Evolutionary conservation across 2,888 invertebrate species (phyloP).

Genomic region (Octodonta nipae): DNA sequence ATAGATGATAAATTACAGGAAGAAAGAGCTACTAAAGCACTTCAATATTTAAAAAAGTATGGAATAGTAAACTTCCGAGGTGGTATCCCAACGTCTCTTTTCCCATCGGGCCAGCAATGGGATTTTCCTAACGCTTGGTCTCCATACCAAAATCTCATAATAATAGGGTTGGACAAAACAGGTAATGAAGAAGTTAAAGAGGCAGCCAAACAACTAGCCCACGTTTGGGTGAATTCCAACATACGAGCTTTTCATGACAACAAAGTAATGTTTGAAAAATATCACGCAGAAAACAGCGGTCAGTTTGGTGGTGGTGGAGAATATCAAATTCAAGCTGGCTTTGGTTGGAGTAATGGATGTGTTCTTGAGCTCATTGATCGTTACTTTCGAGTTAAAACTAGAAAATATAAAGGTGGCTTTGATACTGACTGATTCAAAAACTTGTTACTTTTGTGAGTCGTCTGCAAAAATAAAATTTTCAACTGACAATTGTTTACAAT

Average conservation of each 20-base stretch:
- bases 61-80: constrained; percentile 37
- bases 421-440: too few species aligned
- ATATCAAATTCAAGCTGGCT: constrained; percentile 35
- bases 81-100: constrained; percentile 55
- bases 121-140: constrained; percentile 80
- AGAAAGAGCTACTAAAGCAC: constrained; percentile 35
- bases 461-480: too few species aligned
- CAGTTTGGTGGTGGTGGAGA: constrained; percentile 65
- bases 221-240: constrained; percentile 56
- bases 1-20: constrained; percentile 18
- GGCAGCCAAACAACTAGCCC: constrained; percentile 48
- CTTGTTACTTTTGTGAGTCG: too few species aligned
- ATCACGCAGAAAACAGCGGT: constrained; percentile 51
- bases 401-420: constrained; percentile 13
- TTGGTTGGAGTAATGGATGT: constrained; percentile 30
- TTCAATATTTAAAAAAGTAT: constrained; percentile 41
- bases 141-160: constrained; percentile 61
- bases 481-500: too few species aligned
- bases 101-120: constrained; percentile 55
- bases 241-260: constrained; percentile 47
- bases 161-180: constrained; percentile 48
- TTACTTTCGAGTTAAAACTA: constrained; percentile 17
- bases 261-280: constrained; percentile 59
- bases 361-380: constrained; percentile 44
- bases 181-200: constrained; percentile 41